phyloP scores from a whole-genome alignment of 2,797 vertebrate genomes.

The Aplochiton taeniatus region DNA sequence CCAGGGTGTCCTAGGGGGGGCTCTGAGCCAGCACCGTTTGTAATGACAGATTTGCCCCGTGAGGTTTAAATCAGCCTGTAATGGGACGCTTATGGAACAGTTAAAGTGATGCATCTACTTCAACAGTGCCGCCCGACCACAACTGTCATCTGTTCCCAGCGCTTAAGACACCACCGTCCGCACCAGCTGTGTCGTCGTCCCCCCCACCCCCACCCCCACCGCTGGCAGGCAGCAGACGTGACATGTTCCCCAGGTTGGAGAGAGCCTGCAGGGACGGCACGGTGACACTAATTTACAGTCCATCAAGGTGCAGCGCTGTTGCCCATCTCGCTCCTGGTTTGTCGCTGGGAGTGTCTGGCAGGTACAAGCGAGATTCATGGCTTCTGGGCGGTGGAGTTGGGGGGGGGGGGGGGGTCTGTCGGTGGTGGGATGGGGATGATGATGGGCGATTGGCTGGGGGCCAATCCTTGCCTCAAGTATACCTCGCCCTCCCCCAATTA shows the following conservation, averaged over 20 bases:
- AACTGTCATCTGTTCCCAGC: conserved; percentile 40
- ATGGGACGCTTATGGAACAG: conserved; percentile 53
- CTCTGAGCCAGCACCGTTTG: conserved; percentile 13
- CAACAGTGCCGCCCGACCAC: conserved; percentile 32
- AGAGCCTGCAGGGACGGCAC: conserved; percentile 11
- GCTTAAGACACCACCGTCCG: conserved; percentile 23
- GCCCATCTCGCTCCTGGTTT: conserved; percentile 22
- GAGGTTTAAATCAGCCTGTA: conserved; percentile 59
- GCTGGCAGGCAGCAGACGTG: background rate
- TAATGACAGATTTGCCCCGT: conserved; percentile 52
- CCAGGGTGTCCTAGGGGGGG: conserved; percentile 21
- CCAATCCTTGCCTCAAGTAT: conserved; percentile 31
- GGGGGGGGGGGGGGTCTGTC: conserved; percentile 1
- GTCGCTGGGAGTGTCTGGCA: conserved; percentile 29
- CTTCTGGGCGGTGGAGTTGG: conserved; percentile 24
- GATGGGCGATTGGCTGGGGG: conserved; percentile 14
- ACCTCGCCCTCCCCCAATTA: conserved; percentile 32
- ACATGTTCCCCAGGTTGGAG: background rate
- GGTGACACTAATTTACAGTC: conserved; percentile 48
- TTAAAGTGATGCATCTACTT: conserved; percentile 46
- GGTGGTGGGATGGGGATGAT: background rate
- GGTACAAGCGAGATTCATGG: conserved; percentile 44
- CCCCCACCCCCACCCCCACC: conserved; percentile 9
- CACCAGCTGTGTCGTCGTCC: background rate
- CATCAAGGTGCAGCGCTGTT: conserved; percentile 33